Conservation (phyloP, 2,113 vertebrate genomes). For the Typhlomys cinereus region DNA sequence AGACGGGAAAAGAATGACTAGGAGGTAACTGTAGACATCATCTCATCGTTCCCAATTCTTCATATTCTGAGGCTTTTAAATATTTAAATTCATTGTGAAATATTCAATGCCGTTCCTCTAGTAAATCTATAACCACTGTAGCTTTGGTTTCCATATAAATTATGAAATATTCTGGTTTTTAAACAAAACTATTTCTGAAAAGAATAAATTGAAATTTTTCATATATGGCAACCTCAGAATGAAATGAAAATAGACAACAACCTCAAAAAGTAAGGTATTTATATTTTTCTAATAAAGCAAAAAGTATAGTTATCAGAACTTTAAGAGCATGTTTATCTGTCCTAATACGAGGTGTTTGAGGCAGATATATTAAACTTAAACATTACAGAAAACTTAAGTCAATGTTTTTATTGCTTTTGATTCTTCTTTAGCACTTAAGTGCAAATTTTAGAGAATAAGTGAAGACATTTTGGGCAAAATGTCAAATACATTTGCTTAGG, state of each 20-base stretch:
- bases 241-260: not conserved
- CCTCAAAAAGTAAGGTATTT: not conserved
- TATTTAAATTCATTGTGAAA: too few relatives aligned
- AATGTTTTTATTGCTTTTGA: not conserved
- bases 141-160: not conserved
- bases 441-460: not conserved
- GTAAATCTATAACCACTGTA: not conserved
- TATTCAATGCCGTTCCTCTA: too few relatives aligned
- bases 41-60: too few relatives aligned
- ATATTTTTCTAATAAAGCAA: conserved; percentile 1
- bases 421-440: not conserved
- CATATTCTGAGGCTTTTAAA: too few relatives aligned
- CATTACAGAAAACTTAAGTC: not conserved
- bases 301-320: not conserved
- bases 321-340: not conserved
- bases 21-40: too few relatives aligned
- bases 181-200: too few relatives aligned
- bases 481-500: not conserved
- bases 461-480: not conserved
- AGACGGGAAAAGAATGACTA: too few relatives aligned
- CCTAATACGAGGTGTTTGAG: not conserved
- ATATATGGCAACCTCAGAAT: too few relatives aligned
- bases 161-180: too few relatives aligned
- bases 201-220: too few relatives aligned
- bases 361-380: not conserved